A percentile compares a stretch with the other conserved stretches of the same genome.
These are phyloP conservation scores for Chionoecetes opilio DNA, from an alignment of 1,140 invertebrate species.

Conservation along the genomic window DNA sequence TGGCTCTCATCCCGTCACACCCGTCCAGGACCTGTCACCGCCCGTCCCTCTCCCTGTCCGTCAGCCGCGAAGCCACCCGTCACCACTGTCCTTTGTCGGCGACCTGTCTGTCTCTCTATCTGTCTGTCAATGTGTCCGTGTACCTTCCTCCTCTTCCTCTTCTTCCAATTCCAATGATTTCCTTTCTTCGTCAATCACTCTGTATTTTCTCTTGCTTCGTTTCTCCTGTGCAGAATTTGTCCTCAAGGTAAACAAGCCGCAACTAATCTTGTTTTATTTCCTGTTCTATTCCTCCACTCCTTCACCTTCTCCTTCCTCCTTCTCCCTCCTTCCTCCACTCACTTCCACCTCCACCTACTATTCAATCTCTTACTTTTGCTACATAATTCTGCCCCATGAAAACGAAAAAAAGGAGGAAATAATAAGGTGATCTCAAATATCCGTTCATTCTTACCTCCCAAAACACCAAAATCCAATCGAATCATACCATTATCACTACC, in stretches of 20 bases:
- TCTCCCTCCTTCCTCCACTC: background rate
- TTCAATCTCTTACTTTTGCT: no score
- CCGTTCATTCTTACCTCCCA: background rate
- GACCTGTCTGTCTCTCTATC: conserved; percentile 59
- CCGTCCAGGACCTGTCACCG: conserved; percentile 60
- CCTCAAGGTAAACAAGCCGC: no score
- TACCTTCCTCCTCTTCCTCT: background rate
- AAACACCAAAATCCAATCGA: background rate
- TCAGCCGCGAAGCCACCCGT: conserved; percentile 46
- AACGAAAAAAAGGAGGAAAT: background rate
- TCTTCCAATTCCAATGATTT: background rate
- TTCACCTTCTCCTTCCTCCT: background rate
- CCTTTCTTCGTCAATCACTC: background rate
- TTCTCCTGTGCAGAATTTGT: no score
- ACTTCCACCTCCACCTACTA: background rate
- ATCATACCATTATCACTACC: background rate
- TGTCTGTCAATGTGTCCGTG: conserved; percentile 32
- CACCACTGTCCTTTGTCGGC: conserved; percentile 57
- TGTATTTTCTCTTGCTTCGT: background rate
- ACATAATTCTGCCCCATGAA: no score
- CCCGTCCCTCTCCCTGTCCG: conserved; percentile 63
- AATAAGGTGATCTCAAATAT: background rate
- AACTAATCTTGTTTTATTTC: background rate
- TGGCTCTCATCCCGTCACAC: conserved; percentile 60
- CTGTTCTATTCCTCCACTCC: background rate